These are phyloP conservation scores for Procavia capensis DNA, from an alignment of 2,113 vertebrate genomes.

Conservation along the genomic window DNA sequence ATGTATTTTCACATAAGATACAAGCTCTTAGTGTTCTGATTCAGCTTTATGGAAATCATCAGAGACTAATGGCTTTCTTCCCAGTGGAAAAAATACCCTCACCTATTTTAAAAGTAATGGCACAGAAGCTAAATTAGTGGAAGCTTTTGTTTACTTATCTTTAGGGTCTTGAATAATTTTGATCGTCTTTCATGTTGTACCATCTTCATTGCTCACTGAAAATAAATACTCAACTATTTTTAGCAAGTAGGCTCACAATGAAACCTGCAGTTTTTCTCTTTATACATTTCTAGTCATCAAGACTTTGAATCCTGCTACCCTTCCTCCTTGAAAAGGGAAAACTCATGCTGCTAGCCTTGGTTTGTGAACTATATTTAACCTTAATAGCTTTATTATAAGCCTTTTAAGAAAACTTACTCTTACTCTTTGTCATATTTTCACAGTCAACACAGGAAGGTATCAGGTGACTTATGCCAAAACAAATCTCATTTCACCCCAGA, in stretches of 20 bases:
- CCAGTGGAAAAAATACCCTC: not conserved
- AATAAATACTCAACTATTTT: too few relatives aligned
- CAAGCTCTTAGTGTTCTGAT: not conserved
- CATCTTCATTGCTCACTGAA: not conserved
- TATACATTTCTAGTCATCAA: not conserved
- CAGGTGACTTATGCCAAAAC: not conserved
- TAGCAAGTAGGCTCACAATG: not conserved
- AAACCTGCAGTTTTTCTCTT: not conserved
- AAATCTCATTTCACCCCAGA: not conserved
- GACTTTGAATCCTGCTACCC: not conserved
- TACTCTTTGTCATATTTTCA: not conserved
- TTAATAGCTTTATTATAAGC: not conserved
- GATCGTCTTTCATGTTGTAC: not conserved
- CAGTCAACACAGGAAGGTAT: not conserved
- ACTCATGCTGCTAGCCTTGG: not conserved
- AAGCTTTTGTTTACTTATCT: not conserved
- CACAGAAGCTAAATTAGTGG: not conserved
- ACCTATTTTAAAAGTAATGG: too few relatives aligned
- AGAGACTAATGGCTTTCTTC: not conserved
- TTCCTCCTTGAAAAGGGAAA: not conserved
- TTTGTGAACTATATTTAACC: not conserved
- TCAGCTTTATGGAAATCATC: not conserved
- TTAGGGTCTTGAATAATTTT: not conserved
- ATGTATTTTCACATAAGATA: not conserved
- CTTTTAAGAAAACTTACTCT: not conserved